Conservation (phyloP, 2,113 vertebrate genomes). For the Maccullochella peelii region DNA sequence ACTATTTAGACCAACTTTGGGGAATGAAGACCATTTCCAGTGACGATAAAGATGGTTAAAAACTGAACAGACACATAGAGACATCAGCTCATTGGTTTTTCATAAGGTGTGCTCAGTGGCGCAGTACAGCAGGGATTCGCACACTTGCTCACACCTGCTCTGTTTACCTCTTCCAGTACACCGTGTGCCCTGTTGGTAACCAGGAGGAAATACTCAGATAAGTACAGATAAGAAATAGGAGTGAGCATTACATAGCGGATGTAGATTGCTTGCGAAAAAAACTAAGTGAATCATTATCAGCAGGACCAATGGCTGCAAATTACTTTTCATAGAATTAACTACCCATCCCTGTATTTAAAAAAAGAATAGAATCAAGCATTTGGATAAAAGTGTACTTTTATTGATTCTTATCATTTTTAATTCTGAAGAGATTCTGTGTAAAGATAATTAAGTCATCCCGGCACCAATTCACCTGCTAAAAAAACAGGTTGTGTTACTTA, state of each 20-base stretch:
- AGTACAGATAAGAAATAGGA: background rate
- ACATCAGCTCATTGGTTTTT: background rate
- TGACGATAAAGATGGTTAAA: background rate
- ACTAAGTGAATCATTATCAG: background rate
- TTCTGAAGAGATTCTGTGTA: background rate
- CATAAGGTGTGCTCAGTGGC: background rate
- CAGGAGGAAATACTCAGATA: background rate
- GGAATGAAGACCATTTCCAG: background rate
- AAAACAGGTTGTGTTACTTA: background rate
- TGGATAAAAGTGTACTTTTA: background rate
- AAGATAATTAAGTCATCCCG: too few species aligned
- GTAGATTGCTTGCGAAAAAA: background rate
- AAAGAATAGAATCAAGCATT: background rate
- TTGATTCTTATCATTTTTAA: too few species aligned
- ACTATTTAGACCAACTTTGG: background rate
- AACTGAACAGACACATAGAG: too few species aligned
- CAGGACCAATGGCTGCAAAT: background rate
- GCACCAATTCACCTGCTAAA: background rate
- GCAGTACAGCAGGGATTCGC: background rate
- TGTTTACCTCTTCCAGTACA: conserved; percentile 10
- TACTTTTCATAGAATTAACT: background rate
- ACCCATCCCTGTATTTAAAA: background rate
- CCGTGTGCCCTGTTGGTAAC: background rate
- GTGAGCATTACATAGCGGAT: background rate
- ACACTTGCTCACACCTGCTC: conserved; percentile 29